Percentiles rank a stretch among this genome's conserved stretches.
phyloP scores from a whole-genome alignment of 2,113 vertebrate genomes.

The Smithornis capensis region DNA sequence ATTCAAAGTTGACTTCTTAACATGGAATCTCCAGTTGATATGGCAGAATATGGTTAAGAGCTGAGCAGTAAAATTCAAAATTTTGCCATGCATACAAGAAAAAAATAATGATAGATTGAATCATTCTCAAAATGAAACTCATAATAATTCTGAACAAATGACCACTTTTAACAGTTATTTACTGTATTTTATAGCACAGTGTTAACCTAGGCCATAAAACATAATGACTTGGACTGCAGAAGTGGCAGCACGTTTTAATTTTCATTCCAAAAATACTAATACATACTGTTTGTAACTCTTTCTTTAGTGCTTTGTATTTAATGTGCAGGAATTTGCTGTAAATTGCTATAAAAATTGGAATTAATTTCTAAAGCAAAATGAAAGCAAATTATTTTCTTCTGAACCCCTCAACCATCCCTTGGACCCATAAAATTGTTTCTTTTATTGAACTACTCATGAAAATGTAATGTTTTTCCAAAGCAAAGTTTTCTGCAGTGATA shows the following conservation, averaged over 20 bases:
- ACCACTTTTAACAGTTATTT: constrained; percentile 75
- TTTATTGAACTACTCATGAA: constrained; percentile 6
- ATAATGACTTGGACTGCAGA: constrained; percentile 68
- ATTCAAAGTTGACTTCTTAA: background rate
- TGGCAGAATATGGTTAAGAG: background rate
- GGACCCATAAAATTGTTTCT: background rate
- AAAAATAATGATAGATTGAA: background rate
- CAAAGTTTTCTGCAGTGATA: constrained; percentile 42
- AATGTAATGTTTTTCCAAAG: constrained; percentile 47
- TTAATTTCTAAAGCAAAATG: constrained; percentile 65
- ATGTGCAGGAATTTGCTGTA: constrained; percentile 60
- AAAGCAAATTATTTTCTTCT: constrained; percentile 36
- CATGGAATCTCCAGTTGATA: background rate
- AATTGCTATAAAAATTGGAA: constrained; percentile 56
- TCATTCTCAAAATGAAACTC: constrained; percentile 56
- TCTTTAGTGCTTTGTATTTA: constrained; percentile 47
- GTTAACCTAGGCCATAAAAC: constrained; percentile 73
- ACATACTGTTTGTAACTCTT: constrained; percentile 45
- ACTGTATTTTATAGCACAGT: constrained; percentile 68
- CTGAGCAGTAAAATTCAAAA: background rate
- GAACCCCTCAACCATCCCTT: background rate
- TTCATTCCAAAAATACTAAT: constrained; percentile 66
- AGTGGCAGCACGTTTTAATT: constrained; percentile 61
- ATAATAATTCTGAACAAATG: constrained; percentile 70
- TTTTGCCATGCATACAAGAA: background rate